These are phyloP conservation scores for Philopotamus ludificatus DNA, from an alignment of 1,140 invertebrate genomes.

Conservation along the genomic window DNA sequence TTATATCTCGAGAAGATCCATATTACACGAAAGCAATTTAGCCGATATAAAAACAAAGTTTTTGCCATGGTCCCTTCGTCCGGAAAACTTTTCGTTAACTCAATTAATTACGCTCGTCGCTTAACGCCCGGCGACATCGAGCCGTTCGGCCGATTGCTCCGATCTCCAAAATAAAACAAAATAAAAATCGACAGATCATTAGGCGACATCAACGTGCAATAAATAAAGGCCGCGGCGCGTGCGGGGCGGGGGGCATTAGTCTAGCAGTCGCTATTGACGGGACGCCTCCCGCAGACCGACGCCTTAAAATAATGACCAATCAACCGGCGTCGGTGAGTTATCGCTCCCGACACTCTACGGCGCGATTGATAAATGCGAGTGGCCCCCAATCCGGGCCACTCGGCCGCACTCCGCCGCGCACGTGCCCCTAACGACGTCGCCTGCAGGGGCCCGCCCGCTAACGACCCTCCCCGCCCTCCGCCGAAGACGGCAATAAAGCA, in stretches of 20 bases:
- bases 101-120: too few relatives aligned
- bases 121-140: too few relatives aligned
- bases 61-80: too few relatives aligned
- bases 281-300: neutral
- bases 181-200: too few relatives aligned
- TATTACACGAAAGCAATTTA: too few relatives aligned
- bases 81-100: too few relatives aligned
- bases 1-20: too few relatives aligned
- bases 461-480: neutral
- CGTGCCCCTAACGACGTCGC: constrained; percentile 13
- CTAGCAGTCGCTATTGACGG: neutral
- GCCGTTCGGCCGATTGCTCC: too few relatives aligned
- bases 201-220: too few relatives aligned
- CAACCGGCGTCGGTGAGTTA: neutral
- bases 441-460: neutral
- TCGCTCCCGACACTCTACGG: neutral
- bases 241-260: neutral
- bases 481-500: neutral
- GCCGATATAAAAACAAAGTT: too few relatives aligned
- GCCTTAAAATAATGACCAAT: constrained; percentile 18
- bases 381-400: neutral
- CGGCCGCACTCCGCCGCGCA: neutral
- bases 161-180: too few relatives aligned
- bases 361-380: constrained; percentile 6
- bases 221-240: too few relatives aligned